These are phyloP conservation scores for Drosophila dives DNA, from an alignment of 2,888 invertebrate species.

Conservation along the genomic window DNA sequence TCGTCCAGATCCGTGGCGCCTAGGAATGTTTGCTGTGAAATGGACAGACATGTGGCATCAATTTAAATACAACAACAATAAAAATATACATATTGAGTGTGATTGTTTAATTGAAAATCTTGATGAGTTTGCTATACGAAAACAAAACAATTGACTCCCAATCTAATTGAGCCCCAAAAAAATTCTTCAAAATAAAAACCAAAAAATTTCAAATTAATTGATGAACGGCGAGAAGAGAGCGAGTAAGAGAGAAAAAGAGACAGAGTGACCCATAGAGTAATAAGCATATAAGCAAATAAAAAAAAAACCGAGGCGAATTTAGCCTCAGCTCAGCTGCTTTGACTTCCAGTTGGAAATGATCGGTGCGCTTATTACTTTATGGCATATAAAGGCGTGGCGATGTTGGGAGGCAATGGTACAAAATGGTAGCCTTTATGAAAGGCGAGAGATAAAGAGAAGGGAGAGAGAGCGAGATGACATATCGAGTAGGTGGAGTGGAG, in stretches of 20 bases:
- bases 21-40: constrained; percentile 84
- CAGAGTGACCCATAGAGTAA: constrained; percentile 10
- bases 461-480: constrained; percentile 34
- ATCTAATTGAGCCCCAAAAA: constrained; percentile 44
- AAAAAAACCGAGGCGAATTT: constrained; percentile 1
- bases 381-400: constrained; percentile 10
- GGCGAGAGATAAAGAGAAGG: constrained; percentile 37
- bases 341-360: not conserved
- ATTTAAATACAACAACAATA: not conserved
- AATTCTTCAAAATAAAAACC: constrained; percentile 19
- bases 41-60: constrained; percentile 5
- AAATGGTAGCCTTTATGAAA: constrained; percentile 53
- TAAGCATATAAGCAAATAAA: not conserved
- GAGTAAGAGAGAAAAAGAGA: constrained; percentile 10
- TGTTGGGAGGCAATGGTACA: constrained; percentile 45
- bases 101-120: constrained; percentile 34
- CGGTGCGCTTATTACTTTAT: constrained; percentile 11
- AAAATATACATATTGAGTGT: constrained; percentile 28
- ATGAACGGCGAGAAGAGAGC: constrained; percentile 41
- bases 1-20: constrained; percentile 84
- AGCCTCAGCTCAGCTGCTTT: not conserved
- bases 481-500: constrained; percentile 48
- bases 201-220: constrained; percentile 67
- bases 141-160: constrained; percentile 58
- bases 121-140: constrained; percentile 41